These are phyloP conservation scores for Rhinoderma darwinii DNA, from an alignment of 2,113 vertebrate species.

Conservation along the genomic window DNA sequence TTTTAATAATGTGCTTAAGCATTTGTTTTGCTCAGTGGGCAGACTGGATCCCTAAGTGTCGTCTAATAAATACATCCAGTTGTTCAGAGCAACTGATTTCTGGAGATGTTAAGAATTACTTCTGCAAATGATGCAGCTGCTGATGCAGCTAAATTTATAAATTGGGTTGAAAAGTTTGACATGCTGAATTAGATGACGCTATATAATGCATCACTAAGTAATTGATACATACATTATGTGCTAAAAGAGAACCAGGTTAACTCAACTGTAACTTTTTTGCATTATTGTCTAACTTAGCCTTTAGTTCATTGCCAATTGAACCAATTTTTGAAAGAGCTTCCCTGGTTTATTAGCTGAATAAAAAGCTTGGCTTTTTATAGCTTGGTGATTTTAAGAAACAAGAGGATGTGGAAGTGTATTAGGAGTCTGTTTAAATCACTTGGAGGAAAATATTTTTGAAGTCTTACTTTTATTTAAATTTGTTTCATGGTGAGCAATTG, in stretches of 20 bases:
- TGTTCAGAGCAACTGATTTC: conserved; percentile 61
- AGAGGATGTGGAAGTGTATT: conserved; percentile 42
- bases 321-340: conserved; percentile 61
- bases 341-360: conserved; percentile 59
- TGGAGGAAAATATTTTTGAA: conserved; percentile 33
- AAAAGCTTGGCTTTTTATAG: conserved; percentile 58
- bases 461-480: conserved; percentile 59
- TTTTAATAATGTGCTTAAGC: conserved; percentile 60
- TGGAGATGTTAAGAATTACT: conserved; percentile 64
- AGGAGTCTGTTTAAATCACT: conserved; percentile 39
- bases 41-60: conserved; percentile 56
- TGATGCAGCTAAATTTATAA: conserved; percentile 66
- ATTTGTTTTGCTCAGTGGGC: conserved; percentile 65
- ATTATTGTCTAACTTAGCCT: conserved; percentile 62
- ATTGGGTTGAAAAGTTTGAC: conserved; percentile 66
- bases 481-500: conserved; percentile 52
- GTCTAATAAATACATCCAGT: conserved; percentile 58
- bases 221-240: conserved; percentile 65
- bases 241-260: conserved; percentile 60
- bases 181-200: conserved; percentile 64
- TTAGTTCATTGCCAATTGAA: conserved; percentile 58
- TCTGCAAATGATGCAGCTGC: conserved; percentile 65
- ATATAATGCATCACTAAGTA: conserved; percentile 64
- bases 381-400: conserved; percentile 58
- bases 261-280: conserved; percentile 60